Evolutionary conservation across 2,888 invertebrate species (phyloP).

Genomic region (Agrenia bidenticulata): DNA sequence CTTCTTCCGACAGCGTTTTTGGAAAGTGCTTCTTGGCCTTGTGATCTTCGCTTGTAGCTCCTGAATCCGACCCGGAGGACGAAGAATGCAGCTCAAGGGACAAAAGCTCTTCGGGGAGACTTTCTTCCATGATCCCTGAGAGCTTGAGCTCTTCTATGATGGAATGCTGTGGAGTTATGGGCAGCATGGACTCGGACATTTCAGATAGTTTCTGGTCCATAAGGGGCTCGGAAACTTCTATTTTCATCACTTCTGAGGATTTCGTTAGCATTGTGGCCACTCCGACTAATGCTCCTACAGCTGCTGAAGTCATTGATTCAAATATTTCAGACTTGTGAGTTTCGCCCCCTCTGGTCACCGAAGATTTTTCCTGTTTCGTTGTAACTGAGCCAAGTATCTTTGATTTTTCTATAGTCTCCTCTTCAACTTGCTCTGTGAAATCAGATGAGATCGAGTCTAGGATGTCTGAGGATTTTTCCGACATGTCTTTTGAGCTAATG

Average conservation of each 20-base stretch:
- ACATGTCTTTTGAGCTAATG: no score
- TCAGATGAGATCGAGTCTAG: no score
- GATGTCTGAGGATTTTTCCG: no score
- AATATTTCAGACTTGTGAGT: background rate
- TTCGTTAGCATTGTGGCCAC: background rate
- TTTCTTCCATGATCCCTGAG: conserved; percentile 41
- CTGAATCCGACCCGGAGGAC: conserved; percentile 13
- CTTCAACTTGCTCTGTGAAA: no score
- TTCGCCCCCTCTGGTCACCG: no score
- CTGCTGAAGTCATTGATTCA: conserved; percentile 1
- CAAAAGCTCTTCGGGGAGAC: conserved; percentile 41
- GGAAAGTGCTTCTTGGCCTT: conserved; percentile 7
- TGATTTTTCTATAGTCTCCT: no score
- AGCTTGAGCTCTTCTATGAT: background rate
- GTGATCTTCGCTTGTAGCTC: conserved; percentile 19
- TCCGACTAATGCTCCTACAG: conserved; percentile 2
- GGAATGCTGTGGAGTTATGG: background rate
- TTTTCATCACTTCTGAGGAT: background rate
- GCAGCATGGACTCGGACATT: background rate
- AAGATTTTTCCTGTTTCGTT: no score
- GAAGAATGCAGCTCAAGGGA: conserved; percentile 37
- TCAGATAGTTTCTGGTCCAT: background rate
- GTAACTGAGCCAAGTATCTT: no score
- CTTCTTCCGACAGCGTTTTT: conserved; percentile 13
- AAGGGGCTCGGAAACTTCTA: background rate